Conservation (phyloP, 2,888 invertebrate species). For the Brenthis ino region DNA sequence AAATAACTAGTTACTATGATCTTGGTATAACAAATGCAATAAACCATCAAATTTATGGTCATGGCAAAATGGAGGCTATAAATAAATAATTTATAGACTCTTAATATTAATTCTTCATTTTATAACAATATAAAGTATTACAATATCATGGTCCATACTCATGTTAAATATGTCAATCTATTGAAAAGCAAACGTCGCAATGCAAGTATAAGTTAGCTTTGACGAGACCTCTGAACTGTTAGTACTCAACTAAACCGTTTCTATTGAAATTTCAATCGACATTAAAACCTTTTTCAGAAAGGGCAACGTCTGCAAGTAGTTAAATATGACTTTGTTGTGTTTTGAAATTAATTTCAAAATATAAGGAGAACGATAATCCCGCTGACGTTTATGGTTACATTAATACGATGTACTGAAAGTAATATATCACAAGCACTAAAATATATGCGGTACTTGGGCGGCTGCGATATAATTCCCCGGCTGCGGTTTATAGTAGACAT, state of each 20-base stretch:
- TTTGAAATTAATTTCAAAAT: neutral
- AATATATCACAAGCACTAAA: neutral
- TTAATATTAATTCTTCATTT: neutral
- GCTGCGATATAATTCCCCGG: neutral
- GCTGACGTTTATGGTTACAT: neutral
- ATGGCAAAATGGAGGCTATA: too few species aligned
- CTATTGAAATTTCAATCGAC: slow-evolving; percentile 35
- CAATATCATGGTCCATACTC: slow-evolving; percentile 5
- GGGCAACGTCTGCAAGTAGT: neutral
- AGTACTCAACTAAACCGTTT: slow-evolving; percentile 16
- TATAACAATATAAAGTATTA: neutral
- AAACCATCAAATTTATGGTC: neutral
- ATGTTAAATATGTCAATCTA: slow-evolving; percentile 14
- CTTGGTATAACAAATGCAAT: neutral
- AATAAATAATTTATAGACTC: too few species aligned
- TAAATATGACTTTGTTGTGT: slow-evolving; percentile 1
- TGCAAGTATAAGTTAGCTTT: slow-evolving; percentile 19
- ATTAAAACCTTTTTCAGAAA: slow-evolving; percentile 23
- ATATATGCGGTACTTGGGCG: neutral
- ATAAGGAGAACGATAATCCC: neutral
- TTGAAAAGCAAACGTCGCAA: slow-evolving; percentile 25
- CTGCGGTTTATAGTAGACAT: slow-evolving; percentile 7
- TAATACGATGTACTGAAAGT: neutral
- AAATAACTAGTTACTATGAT: neutral
- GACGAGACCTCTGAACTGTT: slow-evolving; percentile 30